Conservation (phyloP, 2,113 vertebrate genomes). For the Tetrax tetrax region DNA sequence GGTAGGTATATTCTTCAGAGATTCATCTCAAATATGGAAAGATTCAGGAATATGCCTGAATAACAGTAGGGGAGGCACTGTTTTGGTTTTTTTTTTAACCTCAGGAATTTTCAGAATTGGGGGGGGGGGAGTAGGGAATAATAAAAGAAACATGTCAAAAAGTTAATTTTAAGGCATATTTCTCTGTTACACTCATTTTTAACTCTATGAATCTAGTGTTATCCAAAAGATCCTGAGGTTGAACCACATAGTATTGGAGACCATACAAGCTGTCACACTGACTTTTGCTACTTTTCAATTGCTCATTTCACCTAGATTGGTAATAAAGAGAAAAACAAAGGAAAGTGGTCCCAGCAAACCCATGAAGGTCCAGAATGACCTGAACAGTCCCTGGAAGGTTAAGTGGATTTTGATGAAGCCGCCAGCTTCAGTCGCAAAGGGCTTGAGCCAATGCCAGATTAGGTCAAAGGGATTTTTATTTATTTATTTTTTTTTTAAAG, state of each 20-base stretch:
- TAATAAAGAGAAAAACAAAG: background rate
- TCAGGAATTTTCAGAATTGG: background rate
- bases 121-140: too few species aligned
- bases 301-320: background rate
- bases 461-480: background rate
- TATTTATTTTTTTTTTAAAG: background rate
- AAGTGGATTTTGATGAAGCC: constrained; percentile 58
- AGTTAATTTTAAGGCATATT: background rate
- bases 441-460: constrained; percentile 42
- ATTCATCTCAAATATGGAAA: background rate
- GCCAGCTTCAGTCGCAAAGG: constrained; percentile 13
- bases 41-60: background rate
- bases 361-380: background rate
- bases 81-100: background rate
- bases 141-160: background rate
- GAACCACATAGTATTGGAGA: background rate
- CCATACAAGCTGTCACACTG: background rate
- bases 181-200: background rate
- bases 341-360: background rate
- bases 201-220: background rate
- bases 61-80: background rate
- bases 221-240: background rate
- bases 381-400: constrained; percentile 22
- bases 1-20: background rate
- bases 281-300: background rate